These are phyloP conservation scores for Chrysolina americana DNA, from an alignment of 2,888 invertebrate species.

Conservation along the genomic window DNA sequence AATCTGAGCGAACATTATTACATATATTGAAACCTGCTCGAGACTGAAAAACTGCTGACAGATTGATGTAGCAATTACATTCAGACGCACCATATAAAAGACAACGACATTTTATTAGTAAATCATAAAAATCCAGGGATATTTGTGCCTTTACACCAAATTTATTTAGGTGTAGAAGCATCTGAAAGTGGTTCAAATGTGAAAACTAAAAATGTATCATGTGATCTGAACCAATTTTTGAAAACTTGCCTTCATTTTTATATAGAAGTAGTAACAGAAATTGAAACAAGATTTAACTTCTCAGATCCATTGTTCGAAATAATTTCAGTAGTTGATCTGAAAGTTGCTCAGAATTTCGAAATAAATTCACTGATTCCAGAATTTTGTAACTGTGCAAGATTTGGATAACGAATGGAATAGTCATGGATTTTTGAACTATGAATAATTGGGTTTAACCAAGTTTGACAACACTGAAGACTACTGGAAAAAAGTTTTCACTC, in stretches of 20 bases:
- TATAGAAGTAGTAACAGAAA: conserved; percentile 1
- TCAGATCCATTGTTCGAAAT: not conserved
- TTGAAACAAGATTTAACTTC: not conserved
- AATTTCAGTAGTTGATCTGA: not conserved
- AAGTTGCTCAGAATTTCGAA: not conserved
- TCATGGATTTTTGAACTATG: conserved; percentile 21
- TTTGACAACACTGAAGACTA: not conserved
- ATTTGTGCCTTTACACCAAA: not conserved
- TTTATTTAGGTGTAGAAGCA: not conserved
- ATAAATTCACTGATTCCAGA: not conserved
- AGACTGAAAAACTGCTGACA: conserved; percentile 29
- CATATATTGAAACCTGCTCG: not conserved
- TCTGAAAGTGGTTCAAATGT: no score
- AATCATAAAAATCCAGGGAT: not conserved
- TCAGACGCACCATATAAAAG: not conserved
- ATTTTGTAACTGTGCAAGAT: not conserved
- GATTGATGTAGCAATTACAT: conserved; percentile 22
- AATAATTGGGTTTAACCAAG: not conserved
- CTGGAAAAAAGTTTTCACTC: not conserved
- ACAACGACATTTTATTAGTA: conserved; percentile 23
- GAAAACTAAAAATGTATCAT: no score
- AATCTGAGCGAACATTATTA: conserved; percentile 28
- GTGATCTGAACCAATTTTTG: not conserved
- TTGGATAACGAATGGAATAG: conserved; percentile 11
- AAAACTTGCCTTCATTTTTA: conserved; percentile 14